phyloP scores from a whole-genome alignment of 1,140 invertebrate species.

The Stegodyphus dumicola region DNA sequence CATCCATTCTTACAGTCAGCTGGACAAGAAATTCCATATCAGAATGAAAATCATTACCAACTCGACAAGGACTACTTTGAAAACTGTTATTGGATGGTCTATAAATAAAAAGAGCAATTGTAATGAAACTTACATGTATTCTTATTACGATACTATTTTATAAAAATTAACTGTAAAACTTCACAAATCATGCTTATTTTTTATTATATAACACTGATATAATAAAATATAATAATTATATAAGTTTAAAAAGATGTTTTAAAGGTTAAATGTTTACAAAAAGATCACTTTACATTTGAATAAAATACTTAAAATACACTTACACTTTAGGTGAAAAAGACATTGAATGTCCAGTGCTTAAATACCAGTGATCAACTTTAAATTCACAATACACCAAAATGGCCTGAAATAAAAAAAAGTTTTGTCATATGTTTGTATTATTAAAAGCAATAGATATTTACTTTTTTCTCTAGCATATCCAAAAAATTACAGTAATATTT shows the following conservation, averaged over 20 bases:
- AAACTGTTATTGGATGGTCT: constrained; percentile 1
- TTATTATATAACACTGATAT: no score
- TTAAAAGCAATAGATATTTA: not conserved
- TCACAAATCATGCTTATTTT: no score
- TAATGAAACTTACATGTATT: no score
- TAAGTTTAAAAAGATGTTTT: no score
- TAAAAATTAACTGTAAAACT: no score
- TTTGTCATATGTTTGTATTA: not conserved
- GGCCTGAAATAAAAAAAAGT: constrained; percentile 15
- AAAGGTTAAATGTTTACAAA: no score
- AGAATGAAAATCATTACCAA: constrained; percentile 63
- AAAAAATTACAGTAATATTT: no score
- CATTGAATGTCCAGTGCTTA: constrained; percentile 57
- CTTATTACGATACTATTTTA: no score
- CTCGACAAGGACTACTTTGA: constrained; percentile 44
- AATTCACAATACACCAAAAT: constrained; percentile 64
- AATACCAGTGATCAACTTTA: constrained; percentile 65
- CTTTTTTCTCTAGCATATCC: not conserved
- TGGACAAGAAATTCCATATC: constrained; percentile 65
- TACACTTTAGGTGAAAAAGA: constrained; percentile 50
- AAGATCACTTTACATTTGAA: no score
- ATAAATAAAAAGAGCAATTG: not conserved
- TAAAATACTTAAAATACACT: not conserved
- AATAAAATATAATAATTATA: no score
- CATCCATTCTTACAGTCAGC: constrained; percentile 62